Percentiles rank a stretch among this genome's conserved stretches.
These are phyloP conservation scores for Cryptoleucopteryx plumbea DNA, from an alignment of 2,113 vertebrate species.

Conservation along the genomic window DNA sequence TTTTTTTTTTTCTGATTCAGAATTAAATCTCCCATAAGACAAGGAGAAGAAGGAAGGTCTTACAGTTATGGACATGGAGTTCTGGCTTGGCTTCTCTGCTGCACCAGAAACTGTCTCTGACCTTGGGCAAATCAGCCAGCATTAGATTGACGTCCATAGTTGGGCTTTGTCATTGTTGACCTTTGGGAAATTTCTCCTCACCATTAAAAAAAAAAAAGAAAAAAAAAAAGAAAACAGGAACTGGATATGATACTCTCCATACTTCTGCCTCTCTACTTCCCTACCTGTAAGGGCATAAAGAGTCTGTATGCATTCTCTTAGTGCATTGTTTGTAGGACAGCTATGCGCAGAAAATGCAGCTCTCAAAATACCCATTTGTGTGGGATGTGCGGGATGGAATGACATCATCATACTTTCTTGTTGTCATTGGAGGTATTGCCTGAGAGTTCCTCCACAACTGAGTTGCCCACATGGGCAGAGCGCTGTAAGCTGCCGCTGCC, in stretches of 20 bases:
- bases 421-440: neutral
- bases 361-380: neutral
- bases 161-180: neutral
- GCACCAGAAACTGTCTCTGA: neutral
- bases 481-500: neutral
- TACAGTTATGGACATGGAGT: neutral
- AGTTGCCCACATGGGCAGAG: neutral
- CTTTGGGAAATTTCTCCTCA: neutral
- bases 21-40: constrained; percentile 3
- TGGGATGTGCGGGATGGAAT: rapidly evolving
- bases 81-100: neutral
- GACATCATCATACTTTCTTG: neutral
- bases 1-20: neutral
- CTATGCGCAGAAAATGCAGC: neutral
- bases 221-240: neutral
- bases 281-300: neutral
- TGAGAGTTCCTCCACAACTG: neutral
- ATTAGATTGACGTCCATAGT: rapidly evolving
- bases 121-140: neutral
- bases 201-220: neutral
- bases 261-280: neutral
- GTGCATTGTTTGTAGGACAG: neutral
- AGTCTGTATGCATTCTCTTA: neutral
- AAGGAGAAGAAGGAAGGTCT: neutral
- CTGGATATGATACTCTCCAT: neutral